Conservation (phyloP, 2,888 invertebrate genomes). For the Salticus scenicus region DNA sequence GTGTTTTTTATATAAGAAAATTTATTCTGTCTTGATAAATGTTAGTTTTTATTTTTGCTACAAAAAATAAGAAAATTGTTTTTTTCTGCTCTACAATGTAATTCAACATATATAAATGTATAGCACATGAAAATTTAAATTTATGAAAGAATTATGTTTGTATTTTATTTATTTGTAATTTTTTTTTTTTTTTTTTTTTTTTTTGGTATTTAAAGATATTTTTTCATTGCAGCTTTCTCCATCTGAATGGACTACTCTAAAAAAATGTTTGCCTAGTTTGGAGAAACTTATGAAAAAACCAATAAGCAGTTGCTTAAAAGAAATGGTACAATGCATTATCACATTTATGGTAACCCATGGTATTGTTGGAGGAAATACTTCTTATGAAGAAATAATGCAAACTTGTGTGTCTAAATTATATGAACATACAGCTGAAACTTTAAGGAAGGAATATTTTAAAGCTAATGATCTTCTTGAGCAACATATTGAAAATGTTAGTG, state of each 20-base stretch:
- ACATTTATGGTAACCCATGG: slow-evolving; percentile 54
- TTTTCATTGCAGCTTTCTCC: slow-evolving; percentile 50
- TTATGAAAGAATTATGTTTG: too few species aligned
- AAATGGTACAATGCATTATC: slow-evolving; percentile 37
- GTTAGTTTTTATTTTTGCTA: too few species aligned
- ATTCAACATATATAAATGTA: too few species aligned
- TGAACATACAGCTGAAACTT: background rate
- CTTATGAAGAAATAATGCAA: slow-evolving; percentile 18
- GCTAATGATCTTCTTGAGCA: too few species aligned
- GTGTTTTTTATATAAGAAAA: too few species aligned
- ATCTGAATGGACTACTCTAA: slow-evolving; percentile 36
- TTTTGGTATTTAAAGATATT: too few species aligned
- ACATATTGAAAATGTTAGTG: background rate
- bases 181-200: background rate
- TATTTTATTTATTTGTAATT: background rate
- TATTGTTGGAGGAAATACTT: slow-evolving; percentile 31
- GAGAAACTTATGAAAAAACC: slow-evolving; percentile 32
- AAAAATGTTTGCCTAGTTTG: slow-evolving; percentile 55
- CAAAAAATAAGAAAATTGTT: too few species aligned
- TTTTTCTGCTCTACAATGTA: too few species aligned
- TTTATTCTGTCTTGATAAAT: too few species aligned
- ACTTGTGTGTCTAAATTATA: slow-evolving; percentile 4
- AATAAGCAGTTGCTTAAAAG: slow-evolving; percentile 40
- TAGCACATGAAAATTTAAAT: too few species aligned
- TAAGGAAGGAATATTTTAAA: too few species aligned